Conservation (phyloP, 2,888 invertebrate genomes). For the Hemaris fuciformis region DNA sequence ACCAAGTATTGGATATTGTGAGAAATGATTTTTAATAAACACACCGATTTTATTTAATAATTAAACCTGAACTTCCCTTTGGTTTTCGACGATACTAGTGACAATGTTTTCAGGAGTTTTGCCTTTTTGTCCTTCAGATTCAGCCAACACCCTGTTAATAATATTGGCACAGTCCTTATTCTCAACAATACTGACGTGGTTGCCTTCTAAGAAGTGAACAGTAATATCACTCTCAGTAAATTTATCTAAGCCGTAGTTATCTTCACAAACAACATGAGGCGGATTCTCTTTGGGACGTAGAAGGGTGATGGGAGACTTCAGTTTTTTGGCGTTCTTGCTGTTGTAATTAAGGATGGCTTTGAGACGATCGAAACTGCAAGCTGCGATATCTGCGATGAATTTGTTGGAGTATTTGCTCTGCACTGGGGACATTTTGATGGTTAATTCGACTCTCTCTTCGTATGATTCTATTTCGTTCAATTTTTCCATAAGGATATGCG, state of each 20-base stretch:
- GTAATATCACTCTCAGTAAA: conserved; percentile 80
- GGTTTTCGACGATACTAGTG: conserved; percentile 63
- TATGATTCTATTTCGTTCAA: conserved; percentile 78
- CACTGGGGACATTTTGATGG: conserved; percentile 59
- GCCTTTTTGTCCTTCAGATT: conserved; percentile 39
- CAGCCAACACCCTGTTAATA: conserved; percentile 74
- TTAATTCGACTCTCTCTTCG: conserved; percentile 79
- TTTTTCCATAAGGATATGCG: conserved; percentile 58
- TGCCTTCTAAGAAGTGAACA: conserved; percentile 86
- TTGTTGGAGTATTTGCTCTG: conserved; percentile 62
- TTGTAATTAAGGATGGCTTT: conserved; percentile 77
- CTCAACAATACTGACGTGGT: conserved; percentile 86
- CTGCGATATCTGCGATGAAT: conserved; percentile 49
- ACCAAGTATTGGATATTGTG: conserved; percentile 22
- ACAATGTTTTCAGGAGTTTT: conserved; percentile 56
- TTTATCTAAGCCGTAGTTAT: conserved; percentile 85
- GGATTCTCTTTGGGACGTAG: conserved; percentile 83
- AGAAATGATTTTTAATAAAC: conserved; percentile 15
- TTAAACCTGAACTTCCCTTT: conserved; percentile 48
- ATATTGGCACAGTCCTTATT: conserved; percentile 83
- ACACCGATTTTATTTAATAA: conserved; percentile 16
- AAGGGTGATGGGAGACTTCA: conserved; percentile 82
- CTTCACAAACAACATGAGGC: conserved; percentile 75
- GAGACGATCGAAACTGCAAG: conserved; percentile 73
- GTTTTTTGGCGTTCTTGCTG: conserved; percentile 61